Conservation (phyloP, 2,797 vertebrate species). For the Pipistrellus pygmaeus region DNA sequence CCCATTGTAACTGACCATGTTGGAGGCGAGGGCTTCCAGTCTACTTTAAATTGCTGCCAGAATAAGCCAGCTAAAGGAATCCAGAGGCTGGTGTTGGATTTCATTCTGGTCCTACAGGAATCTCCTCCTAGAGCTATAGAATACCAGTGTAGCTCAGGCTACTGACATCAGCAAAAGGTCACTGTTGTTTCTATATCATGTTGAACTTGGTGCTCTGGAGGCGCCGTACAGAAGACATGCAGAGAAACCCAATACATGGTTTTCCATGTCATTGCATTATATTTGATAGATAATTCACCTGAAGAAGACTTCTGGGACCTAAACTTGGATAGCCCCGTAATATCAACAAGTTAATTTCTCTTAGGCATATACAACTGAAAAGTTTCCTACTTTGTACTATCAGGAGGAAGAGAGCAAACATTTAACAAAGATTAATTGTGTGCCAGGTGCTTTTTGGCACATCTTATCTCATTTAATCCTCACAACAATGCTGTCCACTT, state of each 20-base stretch:
- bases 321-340: background rate
- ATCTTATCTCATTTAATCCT: constrained; percentile 66
- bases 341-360: constrained; percentile 44
- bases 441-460: background rate
- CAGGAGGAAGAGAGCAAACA: constrained; percentile 46
- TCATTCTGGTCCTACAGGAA: constrained; percentile 60
- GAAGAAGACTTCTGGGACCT: constrained; percentile 31
- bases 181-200: background rate
- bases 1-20: background rate
- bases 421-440: constrained; percentile 60
- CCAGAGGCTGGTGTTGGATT: constrained; percentile 2
- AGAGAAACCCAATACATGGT: constrained; percentile 1
- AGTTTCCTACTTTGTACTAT: constrained; percentile 50
- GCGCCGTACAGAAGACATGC: constrained; percentile 11
- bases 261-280: background rate
- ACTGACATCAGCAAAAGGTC: constrained; percentile 7
- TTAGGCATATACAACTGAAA: constrained; percentile 44
- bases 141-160: background rate
- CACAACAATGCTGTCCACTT: constrained; percentile 44
- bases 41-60: background rate
- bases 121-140: constrained; percentile 48
- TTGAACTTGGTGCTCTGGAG: constrained; percentile 12
- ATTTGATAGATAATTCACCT: constrained; percentile 35
- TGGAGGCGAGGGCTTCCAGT: background rate
- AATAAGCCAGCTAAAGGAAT: constrained; percentile 36